Percentiles rank a stretch among this genome's conserved stretches.
Conservation (phyloP, 92 coral and sea anemone genomes). For the Epizoanthus illoricatus region DNA sequence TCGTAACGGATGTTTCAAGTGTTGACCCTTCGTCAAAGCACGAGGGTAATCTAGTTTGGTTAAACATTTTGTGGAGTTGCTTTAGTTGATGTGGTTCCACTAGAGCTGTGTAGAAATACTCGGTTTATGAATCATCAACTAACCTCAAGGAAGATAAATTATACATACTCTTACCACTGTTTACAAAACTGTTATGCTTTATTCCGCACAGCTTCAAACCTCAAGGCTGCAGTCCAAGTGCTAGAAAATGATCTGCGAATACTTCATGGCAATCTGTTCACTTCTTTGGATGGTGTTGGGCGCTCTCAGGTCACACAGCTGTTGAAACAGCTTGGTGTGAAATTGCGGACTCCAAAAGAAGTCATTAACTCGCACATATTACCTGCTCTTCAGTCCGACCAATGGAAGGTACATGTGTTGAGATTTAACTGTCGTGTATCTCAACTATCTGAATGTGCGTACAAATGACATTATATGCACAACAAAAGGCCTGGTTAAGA, state of each 20-base stretch:
- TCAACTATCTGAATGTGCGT: too few species aligned
- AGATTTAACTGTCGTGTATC: neutral
- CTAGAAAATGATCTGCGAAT: constrained; percentile 72
- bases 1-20: too few species aligned
- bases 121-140: too few species aligned
- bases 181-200: neutral
- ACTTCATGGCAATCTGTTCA: constrained; percentile 65
- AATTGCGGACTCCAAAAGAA: constrained; percentile 75
- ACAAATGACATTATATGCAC: too few species aligned
- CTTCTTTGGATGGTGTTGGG: constrained; percentile 70
- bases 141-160: too few species aligned
- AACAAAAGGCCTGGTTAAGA: too few species aligned
- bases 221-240: constrained; percentile 37
- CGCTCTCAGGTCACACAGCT: constrained; percentile 80
- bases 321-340: constrained; percentile 77
- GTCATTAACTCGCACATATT: constrained; percentile 77
- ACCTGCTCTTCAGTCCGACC: constrained; percentile 68
- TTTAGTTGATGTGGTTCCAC: too few species aligned
- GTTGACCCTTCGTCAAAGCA: too few species aligned
- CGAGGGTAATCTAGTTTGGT: too few species aligned
- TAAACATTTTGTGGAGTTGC: too few species aligned
- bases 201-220: constrained; percentile 34
- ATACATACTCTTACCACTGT: neutral
- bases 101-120: too few species aligned
- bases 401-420: constrained; percentile 60